Base-by-base conservation (phyloP, 2,888 invertebrate genomes). In the Pollenia angustigena region DNA sequence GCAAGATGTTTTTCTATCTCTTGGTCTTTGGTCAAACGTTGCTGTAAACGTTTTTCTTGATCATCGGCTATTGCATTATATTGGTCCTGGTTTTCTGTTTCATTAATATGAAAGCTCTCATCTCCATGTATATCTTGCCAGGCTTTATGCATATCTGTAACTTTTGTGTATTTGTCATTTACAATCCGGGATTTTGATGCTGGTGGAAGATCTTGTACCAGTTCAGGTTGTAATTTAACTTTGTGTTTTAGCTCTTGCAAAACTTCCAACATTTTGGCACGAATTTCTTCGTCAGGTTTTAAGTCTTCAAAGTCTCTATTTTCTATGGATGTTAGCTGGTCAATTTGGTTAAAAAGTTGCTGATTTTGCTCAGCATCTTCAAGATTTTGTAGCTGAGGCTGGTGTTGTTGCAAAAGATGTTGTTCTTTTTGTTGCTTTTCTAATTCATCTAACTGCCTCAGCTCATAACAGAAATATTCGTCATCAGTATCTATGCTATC, bases 401-500 rank as follows among this genome's bases (percentile, higher is more conserved):
- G 23, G 8, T 48, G 16, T 40, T 58, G 50, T 10, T 78, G n/a
- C 4, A 18, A 46, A 18, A 64, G 46, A 16, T 88, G 56, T 23
- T 88, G 18, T n/a, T 64, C 52, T 48, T 72, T 74, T 32, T 88
- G 66, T 14, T 88, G 96, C 87, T 96, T 94, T 92, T 98, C 98
- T 93, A 98, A 95, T 93, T 97, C 97, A 93, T 98, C 97, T 50
- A 98, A 93, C 93, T 98, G 97, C 79, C 97, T 94, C 81, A 98
- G 93, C 91, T 98, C 98, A 92, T 98, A 97, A 90, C 97, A 97
- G 90, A 97, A 98, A 96, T 98, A 98, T 92, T 98, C 98, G 91
- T 98, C 98, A 93, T 98, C 98, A 42, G 97, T 97, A 92, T 98
- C 98, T 81, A 98, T 98, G 90, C 97, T 97, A 90, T 98, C 98